Evolutionary conservation across 2,888 invertebrate genomes (phyloP).

Genomic region (Meliscaeva auricollis): DNA sequence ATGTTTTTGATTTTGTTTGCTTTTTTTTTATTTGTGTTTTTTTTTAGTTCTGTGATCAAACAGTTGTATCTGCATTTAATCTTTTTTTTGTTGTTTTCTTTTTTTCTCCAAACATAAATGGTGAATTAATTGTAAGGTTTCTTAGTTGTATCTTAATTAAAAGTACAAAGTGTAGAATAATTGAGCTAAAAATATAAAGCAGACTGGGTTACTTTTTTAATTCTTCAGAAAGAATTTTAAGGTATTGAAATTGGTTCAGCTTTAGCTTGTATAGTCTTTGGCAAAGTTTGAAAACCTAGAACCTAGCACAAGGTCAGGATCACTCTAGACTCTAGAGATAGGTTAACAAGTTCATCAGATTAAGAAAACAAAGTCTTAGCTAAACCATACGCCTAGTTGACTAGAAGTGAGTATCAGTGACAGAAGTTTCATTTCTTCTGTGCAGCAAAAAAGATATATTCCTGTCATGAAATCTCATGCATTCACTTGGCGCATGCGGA

Average conservation of each 20-base stretch:
- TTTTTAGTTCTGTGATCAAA: constrained; percentile 18
- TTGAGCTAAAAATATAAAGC: neutral
- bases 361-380: too few relatives aligned
- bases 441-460: neutral
- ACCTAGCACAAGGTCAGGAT: too few relatives aligned
- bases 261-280: too few relatives aligned
- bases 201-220: neutral
- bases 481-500: neutral
- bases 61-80: constrained; percentile 30
- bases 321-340: too few relatives aligned
- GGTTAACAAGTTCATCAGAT: too few relatives aligned
- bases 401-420: too few relatives aligned
- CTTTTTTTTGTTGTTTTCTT: neutral
- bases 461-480: neutral
- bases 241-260: too few relatives aligned
- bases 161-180: neutral
- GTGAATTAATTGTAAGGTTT: constrained; percentile 39
- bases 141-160: constrained; percentile 21
- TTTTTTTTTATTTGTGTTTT: neutral
- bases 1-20: constrained; percentile 11
- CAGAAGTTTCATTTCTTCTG: too few relatives aligned
- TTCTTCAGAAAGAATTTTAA: too few relatives aligned
- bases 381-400: too few relatives aligned
- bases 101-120: neutral
- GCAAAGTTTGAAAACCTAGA: too few relatives aligned